These are phyloP conservation scores for Fragum whitleyi DNA, from an alignment of 2,888 invertebrate species.

Conservation along the genomic window DNA sequence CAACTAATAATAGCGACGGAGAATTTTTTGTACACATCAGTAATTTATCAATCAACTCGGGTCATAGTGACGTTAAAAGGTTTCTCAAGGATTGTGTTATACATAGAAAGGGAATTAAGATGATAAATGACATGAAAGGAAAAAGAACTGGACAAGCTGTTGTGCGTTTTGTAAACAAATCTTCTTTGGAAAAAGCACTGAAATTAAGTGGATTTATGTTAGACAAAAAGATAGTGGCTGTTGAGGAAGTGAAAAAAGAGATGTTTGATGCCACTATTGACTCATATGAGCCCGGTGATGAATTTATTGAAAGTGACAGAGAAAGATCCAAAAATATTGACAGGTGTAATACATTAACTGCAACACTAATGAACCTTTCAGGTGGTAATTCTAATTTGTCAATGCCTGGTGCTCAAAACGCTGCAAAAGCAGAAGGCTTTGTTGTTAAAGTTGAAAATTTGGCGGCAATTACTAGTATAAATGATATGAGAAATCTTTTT, in stretches of 20 bases:
- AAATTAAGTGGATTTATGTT: conserved; percentile 88
- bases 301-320: conserved; percentile 13
- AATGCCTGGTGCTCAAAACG: not conserved
- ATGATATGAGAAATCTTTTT: conserved; percentile 97
- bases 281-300: conserved; percentile 79
- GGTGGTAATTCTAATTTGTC: conserved; percentile 35
- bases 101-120: conserved; percentile 93
- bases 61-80: conserved; percentile 92
- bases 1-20: not conserved
- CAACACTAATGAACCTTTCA: conserved; percentile 50
- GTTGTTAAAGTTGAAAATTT: conserved; percentile 71
- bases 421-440: conserved; percentile 11
- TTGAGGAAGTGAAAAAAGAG: conserved; percentile 90
- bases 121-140: conserved; percentile 93
- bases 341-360: conserved; percentile 55
- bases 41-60: conserved; percentile 89
- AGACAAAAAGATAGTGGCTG: conserved; percentile 89
- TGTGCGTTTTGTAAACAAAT: conserved; percentile 90
- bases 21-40: conserved; percentile 42
- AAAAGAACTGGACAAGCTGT: conserved; percentile 91
- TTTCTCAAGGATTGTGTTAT: conserved; percentile 93
- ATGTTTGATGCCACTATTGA: conserved; percentile 92
- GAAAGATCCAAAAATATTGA: conserved; percentile 39
- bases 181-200: conserved; percentile 91
- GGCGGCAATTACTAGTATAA: conserved; percentile 67